Conservation (phyloP, 2,113 vertebrate species). For the Ptychochromis oligacanthus region DNA sequence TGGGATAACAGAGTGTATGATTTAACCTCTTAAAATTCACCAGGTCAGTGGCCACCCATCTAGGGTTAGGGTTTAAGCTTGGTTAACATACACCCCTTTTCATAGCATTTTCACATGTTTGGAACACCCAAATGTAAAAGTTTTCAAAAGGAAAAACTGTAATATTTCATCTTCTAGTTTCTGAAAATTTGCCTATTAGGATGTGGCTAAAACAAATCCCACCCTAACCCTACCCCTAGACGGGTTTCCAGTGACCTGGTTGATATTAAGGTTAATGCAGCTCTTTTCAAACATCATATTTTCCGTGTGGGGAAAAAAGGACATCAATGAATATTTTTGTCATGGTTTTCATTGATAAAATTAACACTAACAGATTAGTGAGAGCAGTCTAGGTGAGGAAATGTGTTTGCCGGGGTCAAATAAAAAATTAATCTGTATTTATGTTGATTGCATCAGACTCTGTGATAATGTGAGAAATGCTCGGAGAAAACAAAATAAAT, state of each 20-base stretch:
- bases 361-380: neutral
- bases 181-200: neutral
- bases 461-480: neutral
- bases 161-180: neutral
- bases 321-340: neutral
- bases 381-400: neutral
- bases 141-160: neutral
- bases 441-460: neutral
- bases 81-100: neutral
- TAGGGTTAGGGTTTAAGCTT: neutral
- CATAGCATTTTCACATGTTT: neutral
- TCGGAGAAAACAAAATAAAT: neutral
- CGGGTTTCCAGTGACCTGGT: neutral
- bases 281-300: neutral
- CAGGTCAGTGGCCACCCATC: neutral
- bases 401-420: neutral
- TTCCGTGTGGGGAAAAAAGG: neutral
- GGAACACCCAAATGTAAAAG: neutral
- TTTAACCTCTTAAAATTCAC: neutral
- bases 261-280: neutral
- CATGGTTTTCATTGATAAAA: neutral
- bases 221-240: neutral
- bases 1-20: neutral
- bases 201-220: neutral
- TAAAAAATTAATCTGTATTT: constrained; percentile 1